Base-by-base conservation (phyloP, 2,888 invertebrate genomes). In the Lithophane leautieri region DNA sequence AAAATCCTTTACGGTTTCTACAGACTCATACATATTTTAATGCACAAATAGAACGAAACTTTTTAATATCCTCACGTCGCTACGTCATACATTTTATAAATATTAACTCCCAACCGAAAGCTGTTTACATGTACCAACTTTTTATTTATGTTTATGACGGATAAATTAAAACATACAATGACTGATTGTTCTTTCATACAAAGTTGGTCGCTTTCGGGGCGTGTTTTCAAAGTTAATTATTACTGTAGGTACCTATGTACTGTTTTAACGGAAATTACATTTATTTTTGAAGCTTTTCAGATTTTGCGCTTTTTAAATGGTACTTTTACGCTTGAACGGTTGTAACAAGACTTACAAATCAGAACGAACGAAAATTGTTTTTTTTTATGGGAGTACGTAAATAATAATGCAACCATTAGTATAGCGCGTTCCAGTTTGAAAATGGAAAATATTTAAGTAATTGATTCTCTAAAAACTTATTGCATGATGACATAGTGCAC, bases 121-220 rank as follows among this genome's bases (percentile, higher is more conserved):
- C 72, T 73, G 60, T 81, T 81, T 81, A 70, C 77, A 66, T 70
- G 61, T 52, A 66, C 54, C 25, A 82, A 82, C 50, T 74, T 82
- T 73, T 77, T 81, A 81, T 81, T 76, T 73, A 68, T 86, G 84
- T 72, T 84, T 80, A 63, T 86, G 86, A 80, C 79, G 82, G 82
- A 70, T 84, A 78, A 84, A 82, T 86, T 86, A 84, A 84, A 86
- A 78, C 74, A 78, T 16, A 83, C 83, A 83, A 83, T 86, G 79
- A 86, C 72, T 83, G n/a, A n/a, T 79, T 67, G 61, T 77, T 73
- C 66, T 81, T 81, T 67, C 34, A 12, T 52, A 47, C 50, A 56
- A 79, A 78, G 73, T 83, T 81, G 12, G 42, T 56, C 50, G 72
- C 28, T 67, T 62, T 67, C 58, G 71, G 14, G 44, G 71, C 67